Evolutionary conservation across 1,140 invertebrate species (phyloP).

Genomic region (Pollicipes pollicipes): DNA sequence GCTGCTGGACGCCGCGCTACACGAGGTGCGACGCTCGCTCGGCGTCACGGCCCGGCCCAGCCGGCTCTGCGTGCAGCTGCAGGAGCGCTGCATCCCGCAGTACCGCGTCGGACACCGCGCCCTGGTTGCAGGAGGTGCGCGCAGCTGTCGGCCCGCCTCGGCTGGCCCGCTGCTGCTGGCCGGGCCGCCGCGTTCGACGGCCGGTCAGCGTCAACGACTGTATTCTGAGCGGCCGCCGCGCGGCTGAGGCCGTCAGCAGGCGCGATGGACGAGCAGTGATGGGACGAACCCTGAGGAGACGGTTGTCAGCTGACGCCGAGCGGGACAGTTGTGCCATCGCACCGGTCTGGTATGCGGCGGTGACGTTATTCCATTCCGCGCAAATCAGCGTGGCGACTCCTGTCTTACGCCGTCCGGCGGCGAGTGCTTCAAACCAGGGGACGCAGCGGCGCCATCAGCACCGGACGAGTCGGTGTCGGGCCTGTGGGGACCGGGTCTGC

Average conservation of each 20-base stretch:
- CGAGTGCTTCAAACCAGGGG: no score
- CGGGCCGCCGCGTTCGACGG: conserved; percentile 77
- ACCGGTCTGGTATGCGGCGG: no score
- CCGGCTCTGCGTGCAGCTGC: conserved; percentile 43
- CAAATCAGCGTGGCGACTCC: no score
- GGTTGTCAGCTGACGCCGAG: no score
- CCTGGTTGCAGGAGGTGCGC: conserved; percentile 44
- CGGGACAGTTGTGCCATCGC: no score
- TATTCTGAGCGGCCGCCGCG: conserved; percentile 31
- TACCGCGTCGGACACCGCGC: conserved; percentile 70
- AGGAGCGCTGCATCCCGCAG: conserved; percentile 77
- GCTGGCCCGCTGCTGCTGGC: conserved; percentile 57
- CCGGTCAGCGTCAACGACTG: conserved; percentile 83
- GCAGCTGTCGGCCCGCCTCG: conserved; percentile 44
- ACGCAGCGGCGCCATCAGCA: no score
- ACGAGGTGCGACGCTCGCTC: conserved; percentile 49
- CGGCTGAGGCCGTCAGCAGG: background rate
- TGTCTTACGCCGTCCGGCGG: no score
- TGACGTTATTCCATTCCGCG: no score
- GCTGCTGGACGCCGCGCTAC: conserved; percentile 45
- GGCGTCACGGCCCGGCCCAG: conserved; percentile 46
- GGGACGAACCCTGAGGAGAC: no score
- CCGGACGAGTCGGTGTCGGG: no score
- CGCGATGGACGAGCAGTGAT: background rate
- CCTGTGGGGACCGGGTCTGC: no score